Conservation (phyloP, 2,888 invertebrate genomes). For the Psylliodes chrysocephalus region DNA sequence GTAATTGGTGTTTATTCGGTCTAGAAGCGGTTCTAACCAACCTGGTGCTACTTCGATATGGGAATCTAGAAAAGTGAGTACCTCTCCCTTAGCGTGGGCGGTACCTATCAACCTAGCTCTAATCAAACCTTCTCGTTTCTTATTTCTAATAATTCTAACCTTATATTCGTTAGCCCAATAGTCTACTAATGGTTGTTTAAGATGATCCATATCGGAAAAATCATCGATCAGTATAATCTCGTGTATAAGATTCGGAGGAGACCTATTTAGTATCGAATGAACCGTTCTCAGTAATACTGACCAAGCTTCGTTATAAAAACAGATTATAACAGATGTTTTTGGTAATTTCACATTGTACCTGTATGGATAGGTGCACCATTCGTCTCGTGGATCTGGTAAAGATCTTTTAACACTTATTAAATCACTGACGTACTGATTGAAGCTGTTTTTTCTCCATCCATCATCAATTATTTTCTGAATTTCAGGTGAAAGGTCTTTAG, state of each 20-base stretch:
- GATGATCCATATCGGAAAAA: conserved; percentile 95
- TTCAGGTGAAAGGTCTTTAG: conserved; percentile 1
- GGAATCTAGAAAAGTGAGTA: conserved; percentile 94
- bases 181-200: conserved; percentile 90
- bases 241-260: conserved; percentile 87
- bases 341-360: conserved; percentile 74
- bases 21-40: conserved; percentile 93
- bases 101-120: conserved; percentile 88
- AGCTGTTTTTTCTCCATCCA: conserved; percentile 17
- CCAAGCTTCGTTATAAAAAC: conserved; percentile 99
- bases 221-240: conserved; percentile 98
- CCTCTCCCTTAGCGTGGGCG: conserved; percentile 56
- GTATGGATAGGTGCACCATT: conserved; percentile 81
- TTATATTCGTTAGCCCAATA: conserved; percentile 93
- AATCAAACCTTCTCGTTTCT: conserved; percentile 93
- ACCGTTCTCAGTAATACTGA: conserved; percentile 94
- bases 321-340: conserved; percentile 90
- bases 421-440: conserved; percentile 26
- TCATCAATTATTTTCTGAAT: conserved; percentile 4
- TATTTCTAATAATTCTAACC: conserved; percentile 92
- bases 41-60: conserved; percentile 98
- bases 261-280: conserved; percentile 95
- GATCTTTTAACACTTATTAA: conserved; percentile 20
- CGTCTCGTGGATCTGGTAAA: conserved; percentile 23
- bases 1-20: conserved; percentile 84